Conservation (phyloP, 2,797 vertebrate genomes). For the Anguilla marmorata region DNA sequence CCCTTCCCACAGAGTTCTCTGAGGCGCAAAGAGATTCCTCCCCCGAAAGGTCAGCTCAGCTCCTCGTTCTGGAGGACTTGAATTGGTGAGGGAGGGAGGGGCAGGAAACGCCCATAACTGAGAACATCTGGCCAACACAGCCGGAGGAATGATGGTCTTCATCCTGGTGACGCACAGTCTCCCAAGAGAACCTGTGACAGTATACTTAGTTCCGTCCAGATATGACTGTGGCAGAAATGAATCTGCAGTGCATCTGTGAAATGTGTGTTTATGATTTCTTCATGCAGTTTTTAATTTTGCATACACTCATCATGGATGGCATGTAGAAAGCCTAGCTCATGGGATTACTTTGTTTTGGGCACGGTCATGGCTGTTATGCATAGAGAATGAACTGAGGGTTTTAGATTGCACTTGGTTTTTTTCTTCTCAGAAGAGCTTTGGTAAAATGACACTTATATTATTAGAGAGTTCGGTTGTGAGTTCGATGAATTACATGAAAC, state of each 20-base stretch:
- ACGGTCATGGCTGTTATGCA: background rate
- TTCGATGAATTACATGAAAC: background rate
- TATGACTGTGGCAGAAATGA: background rate
- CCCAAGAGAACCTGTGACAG: background rate
- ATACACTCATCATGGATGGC: constrained; percentile 1
- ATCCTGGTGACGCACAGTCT: background rate
- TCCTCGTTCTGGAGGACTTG: constrained; percentile 83
- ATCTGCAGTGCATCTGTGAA: background rate
- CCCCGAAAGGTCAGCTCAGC: constrained; percentile 80
- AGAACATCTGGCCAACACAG: background rate
- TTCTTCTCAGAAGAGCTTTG: background rate
- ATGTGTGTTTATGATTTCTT: background rate
- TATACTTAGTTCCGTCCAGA: background rate
- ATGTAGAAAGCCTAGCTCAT: background rate
- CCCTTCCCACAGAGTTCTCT: constrained; percentile 72
- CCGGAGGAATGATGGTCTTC: background rate
- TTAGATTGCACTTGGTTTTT: constrained; percentile 1
- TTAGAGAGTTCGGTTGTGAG: background rate
- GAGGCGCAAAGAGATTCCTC: constrained; percentile 74
- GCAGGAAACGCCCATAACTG: constrained; percentile 1
- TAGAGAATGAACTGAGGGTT: background rate
- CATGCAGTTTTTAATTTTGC: background rate
- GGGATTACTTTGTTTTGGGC: background rate
- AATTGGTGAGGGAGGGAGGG: constrained; percentile 41
- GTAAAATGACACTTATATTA: background rate